A percentile compares a stretch with the other conserved stretches of the same genome.
Evolutionary conservation across 2,888 invertebrate genomes (phyloP).

Genomic region (Cephus nigrinus): DNA sequence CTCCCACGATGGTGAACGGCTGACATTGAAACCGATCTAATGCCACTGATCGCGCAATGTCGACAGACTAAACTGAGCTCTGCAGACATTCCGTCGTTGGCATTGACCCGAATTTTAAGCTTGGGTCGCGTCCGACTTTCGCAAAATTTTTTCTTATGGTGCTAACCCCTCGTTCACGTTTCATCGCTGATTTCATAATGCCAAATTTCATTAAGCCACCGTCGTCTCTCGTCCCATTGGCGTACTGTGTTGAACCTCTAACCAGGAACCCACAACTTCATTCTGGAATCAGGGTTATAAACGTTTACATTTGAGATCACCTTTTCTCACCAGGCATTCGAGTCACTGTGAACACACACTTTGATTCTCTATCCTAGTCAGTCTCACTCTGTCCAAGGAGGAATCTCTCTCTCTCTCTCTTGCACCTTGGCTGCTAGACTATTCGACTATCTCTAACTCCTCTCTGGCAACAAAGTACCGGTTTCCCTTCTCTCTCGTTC

Average conservation of each 20-base stretch:
- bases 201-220: neutral
- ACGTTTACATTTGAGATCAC: neutral
- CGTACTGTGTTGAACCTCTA: neutral
- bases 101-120: constrained; percentile 66
- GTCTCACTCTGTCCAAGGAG: neutral
- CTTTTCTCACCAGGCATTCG: neutral
- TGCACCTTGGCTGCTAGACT: neutral
- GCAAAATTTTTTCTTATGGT: neutral
- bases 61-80: constrained; percentile 36
- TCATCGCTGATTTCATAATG: neutral
- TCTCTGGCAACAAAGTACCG: constrained; percentile 33
- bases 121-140: neutral
- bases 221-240: neutral
- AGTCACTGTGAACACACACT: neutral
- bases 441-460: constrained; percentile 9
- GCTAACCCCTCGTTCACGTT: neutral
- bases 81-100: constrained; percentile 39
- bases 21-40: constrained; percentile 25
- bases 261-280: neutral
- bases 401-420: neutral
- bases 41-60: constrained; percentile 18
- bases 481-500: constrained; percentile 29
- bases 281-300: neutral
- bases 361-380: neutral
- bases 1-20: constrained; percentile 9